A percentile compares a stretch with the other conserved stretches of the same genome.
Conservation (phyloP, 2,113 vertebrate species). For the Nycticryphes semicollaris region DNA sequence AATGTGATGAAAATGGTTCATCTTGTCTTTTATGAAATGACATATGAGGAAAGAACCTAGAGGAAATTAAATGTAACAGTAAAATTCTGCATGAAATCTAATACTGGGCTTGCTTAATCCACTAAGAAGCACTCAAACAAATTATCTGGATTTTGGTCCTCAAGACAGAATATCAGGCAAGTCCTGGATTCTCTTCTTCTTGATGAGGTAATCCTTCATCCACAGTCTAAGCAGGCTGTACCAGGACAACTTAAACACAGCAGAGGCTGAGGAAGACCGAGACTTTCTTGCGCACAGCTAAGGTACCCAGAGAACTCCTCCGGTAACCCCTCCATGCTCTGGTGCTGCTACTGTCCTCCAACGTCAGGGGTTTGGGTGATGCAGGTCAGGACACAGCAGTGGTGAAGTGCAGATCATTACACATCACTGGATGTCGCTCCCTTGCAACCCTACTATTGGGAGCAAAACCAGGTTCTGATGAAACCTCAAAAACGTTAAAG, state of each 20-base stretch:
- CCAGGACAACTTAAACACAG: background rate
- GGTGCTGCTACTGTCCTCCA: background rate
- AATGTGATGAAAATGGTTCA: background rate
- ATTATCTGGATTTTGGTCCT: background rate
- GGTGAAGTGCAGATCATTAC: background rate
- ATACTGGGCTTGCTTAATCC: background rate
- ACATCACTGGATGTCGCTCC: background rate
- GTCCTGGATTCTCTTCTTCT: background rate
- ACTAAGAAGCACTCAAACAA: constrained; percentile 9
- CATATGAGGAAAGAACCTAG: background rate
- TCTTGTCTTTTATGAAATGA: background rate
- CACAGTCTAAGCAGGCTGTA: background rate
- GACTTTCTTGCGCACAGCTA: background rate
- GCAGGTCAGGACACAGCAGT: background rate
- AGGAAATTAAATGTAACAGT: background rate
- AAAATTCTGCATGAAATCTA: background rate
- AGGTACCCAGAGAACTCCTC: background rate
- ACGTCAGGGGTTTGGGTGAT: background rate
- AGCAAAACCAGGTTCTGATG: background rate
- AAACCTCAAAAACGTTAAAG: background rate
- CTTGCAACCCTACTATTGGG: background rate
- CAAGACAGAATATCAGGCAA: background rate
- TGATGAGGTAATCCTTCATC: background rate
- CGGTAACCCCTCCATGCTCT: background rate
- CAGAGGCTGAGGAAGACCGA: background rate